Percentiles rank a stretch among this genome's conserved stretches.
phyloP scores from a whole-genome alignment of 2,797 vertebrate genomes.

The Pseudomugil gertrudae region DNA sequence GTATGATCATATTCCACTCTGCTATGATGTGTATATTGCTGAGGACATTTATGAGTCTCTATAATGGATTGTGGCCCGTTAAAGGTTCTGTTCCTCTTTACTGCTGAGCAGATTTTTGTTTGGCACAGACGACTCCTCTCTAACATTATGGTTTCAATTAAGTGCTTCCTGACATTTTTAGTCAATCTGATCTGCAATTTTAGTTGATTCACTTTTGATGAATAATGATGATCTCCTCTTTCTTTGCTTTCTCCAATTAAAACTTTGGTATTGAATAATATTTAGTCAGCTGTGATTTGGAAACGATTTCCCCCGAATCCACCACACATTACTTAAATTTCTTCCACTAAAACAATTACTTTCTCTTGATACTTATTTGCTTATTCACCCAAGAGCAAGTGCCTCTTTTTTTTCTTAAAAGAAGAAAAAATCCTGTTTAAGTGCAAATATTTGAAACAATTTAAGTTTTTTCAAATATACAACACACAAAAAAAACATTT shows the following conservation, averaged over 20 bases:
- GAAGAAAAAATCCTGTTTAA: neutral
- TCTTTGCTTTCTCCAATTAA: conserved; percentile 34
- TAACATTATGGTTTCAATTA: conserved; percentile 77
- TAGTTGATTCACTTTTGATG: conserved; percentile 61
- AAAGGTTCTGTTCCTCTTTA: conserved; percentile 72
- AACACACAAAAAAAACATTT: neutral
- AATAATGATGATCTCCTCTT: conserved; percentile 25
- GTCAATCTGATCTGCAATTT: conserved; percentile 55
- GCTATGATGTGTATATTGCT: conserved; percentile 69
- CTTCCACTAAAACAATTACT: conserved; percentile 36
- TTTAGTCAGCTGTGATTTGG: conserved; percentile 41
- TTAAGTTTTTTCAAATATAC: conserved; percentile 20
- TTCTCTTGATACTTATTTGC: conserved; percentile 25
- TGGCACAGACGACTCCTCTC: conserved; percentile 60
- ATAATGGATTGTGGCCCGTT: conserved; percentile 75
- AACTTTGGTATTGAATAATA: conserved; percentile 43
- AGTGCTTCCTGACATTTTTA: conserved; percentile 53
- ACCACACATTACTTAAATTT: conserved; percentile 22
- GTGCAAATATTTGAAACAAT: conserved; percentile 6
- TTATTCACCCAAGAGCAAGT: conserved; percentile 32
- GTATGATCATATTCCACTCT: conserved; percentile 59
- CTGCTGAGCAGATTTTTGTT: conserved; percentile 68
- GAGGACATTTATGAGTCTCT: conserved; percentile 72
- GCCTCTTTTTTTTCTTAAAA: neutral
- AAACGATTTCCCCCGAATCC: conserved; percentile 31